Conservation (phyloP, 2,797 vertebrate genomes). For the Melanotaenia trifasciata region DNA sequence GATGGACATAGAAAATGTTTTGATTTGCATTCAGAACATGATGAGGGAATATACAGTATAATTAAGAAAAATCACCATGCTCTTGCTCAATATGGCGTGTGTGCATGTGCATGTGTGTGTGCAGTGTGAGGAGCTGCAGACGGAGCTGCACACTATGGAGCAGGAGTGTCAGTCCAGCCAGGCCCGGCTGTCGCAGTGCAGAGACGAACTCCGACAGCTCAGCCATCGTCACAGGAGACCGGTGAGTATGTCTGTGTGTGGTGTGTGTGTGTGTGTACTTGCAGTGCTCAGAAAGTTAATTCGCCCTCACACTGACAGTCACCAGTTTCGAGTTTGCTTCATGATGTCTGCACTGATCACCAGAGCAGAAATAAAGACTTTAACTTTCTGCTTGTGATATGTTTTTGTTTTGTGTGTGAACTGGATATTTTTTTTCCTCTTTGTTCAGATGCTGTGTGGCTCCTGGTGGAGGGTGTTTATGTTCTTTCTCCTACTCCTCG, state of each 20-base stretch:
- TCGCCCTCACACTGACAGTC: background rate
- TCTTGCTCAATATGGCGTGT: background rate
- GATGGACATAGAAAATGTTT: background rate
- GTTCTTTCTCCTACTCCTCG: constrained; percentile 67
- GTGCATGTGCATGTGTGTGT: constrained; percentile 36
- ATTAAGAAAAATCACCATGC: background rate
- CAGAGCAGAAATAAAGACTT: background rate
- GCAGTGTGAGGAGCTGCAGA: constrained; percentile 87
- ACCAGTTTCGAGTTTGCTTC: background rate
- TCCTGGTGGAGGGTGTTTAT: constrained; percentile 66
- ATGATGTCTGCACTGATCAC: constrained; percentile 15
- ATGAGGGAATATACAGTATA: background rate
- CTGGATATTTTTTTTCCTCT: constrained; percentile 4
- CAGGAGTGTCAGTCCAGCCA: constrained; percentile 89
- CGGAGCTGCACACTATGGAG: constrained; percentile 85
- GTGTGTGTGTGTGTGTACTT: constrained; percentile 22
- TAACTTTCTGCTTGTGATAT: background rate
- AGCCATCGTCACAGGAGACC: constrained; percentile 68
- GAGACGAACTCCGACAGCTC: constrained; percentile 85
- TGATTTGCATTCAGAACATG: background rate
- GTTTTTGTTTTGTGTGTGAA: background rate
- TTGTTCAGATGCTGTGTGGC: constrained; percentile 61
- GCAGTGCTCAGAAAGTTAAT: background rate
- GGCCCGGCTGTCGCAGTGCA: constrained; percentile 86
- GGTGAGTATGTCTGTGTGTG: constrained; percentile 54